Percentiles rank a stretch among this genome's conserved stretches.
Evolutionary conservation across 2,888 invertebrate genomes (phyloP).

Genomic region (Phymatocera aterrima): DNA sequence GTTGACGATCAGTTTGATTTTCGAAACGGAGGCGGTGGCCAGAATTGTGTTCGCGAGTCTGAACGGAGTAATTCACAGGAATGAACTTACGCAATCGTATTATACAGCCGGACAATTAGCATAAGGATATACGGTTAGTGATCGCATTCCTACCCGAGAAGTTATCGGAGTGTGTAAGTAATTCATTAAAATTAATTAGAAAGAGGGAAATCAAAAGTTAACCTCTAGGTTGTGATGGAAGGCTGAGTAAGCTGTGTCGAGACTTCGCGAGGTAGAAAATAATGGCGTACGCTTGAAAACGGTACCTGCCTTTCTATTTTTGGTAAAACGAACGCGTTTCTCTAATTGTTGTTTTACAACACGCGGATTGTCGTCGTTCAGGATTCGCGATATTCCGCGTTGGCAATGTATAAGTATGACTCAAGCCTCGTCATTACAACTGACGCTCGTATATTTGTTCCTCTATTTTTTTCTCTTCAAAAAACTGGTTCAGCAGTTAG

Average conservation of each 20-base stretch:
- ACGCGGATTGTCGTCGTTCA: background rate
- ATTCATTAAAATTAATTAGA: constrained; percentile 34
- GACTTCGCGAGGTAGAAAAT: background rate
- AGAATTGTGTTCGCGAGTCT: background rate
- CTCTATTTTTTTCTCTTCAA: too few species aligned
- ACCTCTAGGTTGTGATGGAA: background rate
- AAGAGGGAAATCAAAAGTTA: background rate
- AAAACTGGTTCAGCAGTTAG: background rate
- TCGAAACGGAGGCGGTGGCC: background rate
- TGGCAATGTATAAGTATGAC: background rate
- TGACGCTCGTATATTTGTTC: too few species aligned
- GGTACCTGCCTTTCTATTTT: constrained; percentile 18
- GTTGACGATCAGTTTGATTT: background rate
- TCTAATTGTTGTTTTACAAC: background rate
- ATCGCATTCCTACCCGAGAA: constrained; percentile 14
- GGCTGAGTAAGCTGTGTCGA: background rate
- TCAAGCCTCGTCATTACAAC: constrained; percentile 15
- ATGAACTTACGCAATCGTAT: constrained; percentile 38
- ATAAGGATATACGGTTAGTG: constrained; percentile 4
- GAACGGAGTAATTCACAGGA: background rate
- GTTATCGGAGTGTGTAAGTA: constrained; percentile 1
- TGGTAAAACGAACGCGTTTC: background rate
- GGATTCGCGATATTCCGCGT: background rate
- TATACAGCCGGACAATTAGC: constrained; percentile 24
- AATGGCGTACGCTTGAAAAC: background rate